Evolutionary conservation across 2,888 invertebrate genomes (phyloP), one percentile per base, ranked within the genome.

Genomic region (Electrophaes corylata): DNA sequence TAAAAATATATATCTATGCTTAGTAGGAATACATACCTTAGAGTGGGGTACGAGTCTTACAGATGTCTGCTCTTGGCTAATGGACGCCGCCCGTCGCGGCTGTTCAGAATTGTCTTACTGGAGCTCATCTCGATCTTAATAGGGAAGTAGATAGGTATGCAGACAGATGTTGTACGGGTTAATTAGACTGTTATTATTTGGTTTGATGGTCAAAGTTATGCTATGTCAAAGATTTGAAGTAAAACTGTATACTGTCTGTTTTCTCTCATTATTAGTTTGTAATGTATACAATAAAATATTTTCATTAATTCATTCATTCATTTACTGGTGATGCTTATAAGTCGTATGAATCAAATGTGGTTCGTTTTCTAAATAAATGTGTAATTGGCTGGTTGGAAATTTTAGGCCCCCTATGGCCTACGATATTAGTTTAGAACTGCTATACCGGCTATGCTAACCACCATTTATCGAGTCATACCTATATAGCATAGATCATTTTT

Each of bases 81-180:
- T 65, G 65, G 64, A 55, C 45, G 52, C 41, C 43, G 44, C 47
- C 50, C 44, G 64, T 35, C 57, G 53, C 67, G 64, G 65, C 56
- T 67, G 67, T 55, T 53, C 60, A 31, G 51, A 67, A 67, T 67
- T 58, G 67, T 65, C 64, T 64, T 65, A 57, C 58, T 20, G 41
- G 37, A 60, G 60, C 59, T 65, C 65, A 64, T 67, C 62, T 56
- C 47, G 51, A 62, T 62, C 64, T 60, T 62, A 64, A 65, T 65
- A 62, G 62, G 57, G 58, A 50, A 45, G 46, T 51, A 46, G 55
- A 39, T 52, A 47, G 47, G 49, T 54, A 43, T 16, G 33, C 29
- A 33, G 39, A 44, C 52, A 60, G 56, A 54, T 61, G 48, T 57
- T 57, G 44, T 39, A 46, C 19, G 14, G 57, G 51, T 54, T 57